These are phyloP conservation scores for Synaphobranchus kaupii DNA, from an alignment of 2,797 vertebrate genomes.

Conservation along the genomic window DNA sequence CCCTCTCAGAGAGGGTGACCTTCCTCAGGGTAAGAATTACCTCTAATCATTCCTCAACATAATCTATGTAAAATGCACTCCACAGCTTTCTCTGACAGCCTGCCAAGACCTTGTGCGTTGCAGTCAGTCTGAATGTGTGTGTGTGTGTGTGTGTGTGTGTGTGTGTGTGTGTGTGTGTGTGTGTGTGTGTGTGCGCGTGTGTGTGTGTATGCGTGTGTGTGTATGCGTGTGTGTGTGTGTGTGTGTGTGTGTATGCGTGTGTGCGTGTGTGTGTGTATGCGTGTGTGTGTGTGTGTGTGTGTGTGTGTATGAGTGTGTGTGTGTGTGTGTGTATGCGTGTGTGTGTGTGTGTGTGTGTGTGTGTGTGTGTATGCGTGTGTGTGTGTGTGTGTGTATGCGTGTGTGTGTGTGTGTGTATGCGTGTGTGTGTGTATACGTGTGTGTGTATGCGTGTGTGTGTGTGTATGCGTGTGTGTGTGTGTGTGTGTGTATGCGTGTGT, in stretches of 20 bases:
- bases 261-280: no score
- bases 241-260: not conserved
- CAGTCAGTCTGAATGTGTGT: constrained; percentile 8
- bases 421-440: no score
- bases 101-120: not conserved
- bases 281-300: not conserved
- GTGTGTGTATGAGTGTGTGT: not conserved
- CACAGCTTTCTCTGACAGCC: not conserved
- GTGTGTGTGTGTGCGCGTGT: no score
- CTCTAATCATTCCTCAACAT: not conserved
- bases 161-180: not conserved
- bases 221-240: constrained; percentile 2
- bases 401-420: no score
- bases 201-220: not conserved
- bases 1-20: not conserved
- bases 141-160: constrained; percentile 11
- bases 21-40: not conserved
- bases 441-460: constrained; percentile 18
- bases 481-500: not conserved
- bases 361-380: constrained; percentile 5
- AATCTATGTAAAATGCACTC: constrained; percentile 6
- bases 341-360: not conserved
- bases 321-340: not conserved
- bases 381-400: not conserved
- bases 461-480: not conserved